These are phyloP conservation scores for Drosophila kohkoa DNA, from an alignment of 1,140 invertebrate genomes.

Conservation along the genomic window DNA sequence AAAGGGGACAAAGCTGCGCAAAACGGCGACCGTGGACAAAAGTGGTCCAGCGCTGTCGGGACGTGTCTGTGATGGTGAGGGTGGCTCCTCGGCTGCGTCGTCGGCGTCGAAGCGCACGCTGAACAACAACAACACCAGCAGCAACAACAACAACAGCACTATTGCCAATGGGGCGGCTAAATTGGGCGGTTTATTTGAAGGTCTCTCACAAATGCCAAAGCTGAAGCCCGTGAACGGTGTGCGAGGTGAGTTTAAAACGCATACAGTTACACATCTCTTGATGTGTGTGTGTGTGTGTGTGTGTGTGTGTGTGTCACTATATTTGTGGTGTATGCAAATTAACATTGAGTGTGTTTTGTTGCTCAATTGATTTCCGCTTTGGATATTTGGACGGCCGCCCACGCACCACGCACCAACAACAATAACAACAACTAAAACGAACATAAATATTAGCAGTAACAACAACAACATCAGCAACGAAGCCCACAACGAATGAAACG, in stretches of 20 bases:
- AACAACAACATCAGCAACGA: conserved; percentile 37
- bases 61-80: conserved; percentile 50
- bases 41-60: conserved; percentile 92
- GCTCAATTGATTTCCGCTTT: conserved; percentile 72
- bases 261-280: conserved; percentile 6
- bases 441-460: conserved; percentile 14
- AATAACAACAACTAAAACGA: conserved; percentile 18
- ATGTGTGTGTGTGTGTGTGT: neutral
- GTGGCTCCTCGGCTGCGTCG: conserved; percentile 66
- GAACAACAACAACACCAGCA: conserved; percentile 60
- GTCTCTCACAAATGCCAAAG: conserved; percentile 92
- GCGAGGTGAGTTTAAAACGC: conserved; percentile 66
- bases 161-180: conserved; percentile 86
- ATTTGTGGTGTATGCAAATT: conserved; percentile 40
- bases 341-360: conserved; percentile 43
- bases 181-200: conserved; percentile 92
- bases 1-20: conserved; percentile 92
- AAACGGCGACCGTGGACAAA: conserved; percentile 94
- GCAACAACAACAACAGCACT: conserved; percentile 69
- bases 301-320: neutral
- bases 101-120: conserved; percentile 77
- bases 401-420: conserved; percentile 45
- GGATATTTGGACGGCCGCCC: conserved; percentile 44
- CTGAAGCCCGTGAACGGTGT: conserved; percentile 90
- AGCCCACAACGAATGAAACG: conserved; percentile 42